Evolutionary conservation across 2,113 vertebrate genomes (phyloP), one percentile per base, ranked within the genome.

Genomic region (Engraulis encrasicolus): DNA sequence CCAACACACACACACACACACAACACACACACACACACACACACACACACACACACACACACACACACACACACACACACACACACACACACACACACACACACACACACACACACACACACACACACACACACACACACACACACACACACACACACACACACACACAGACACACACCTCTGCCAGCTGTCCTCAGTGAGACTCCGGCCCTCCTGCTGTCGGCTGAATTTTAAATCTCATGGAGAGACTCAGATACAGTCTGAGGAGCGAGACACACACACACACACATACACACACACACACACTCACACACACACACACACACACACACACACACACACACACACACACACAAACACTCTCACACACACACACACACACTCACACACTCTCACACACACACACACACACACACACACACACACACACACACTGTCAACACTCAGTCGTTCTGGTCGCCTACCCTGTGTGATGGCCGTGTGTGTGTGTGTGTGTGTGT

Each of bases 211-310:
- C 23, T 74, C 66, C 66, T 74, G 66, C 27, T 74, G 66, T 74
- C 23, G 27, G 66, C 27, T 74, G 66, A 17, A 74, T 74, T 74
- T 74, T 34, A 74, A 74, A 74, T 34, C 66, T 34, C 27, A 34
- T 74, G 31, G 66, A 15, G 66, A 74, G 66, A 74, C 2, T 4
- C 27, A 12, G 23, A 11, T 74, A 6, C 23, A 15, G 77, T 80
- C 79, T 79, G 80, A 50, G 15, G 48, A 85, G 80, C 66, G 82
- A 36, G 84, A 78, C 78, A 38, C 17, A 45, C 23, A 34, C 49
- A n/a, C n/a, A 45, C 48, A 71, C 37, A 79, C 78, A 81, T 83
- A 81, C 71, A 74, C 77, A 81, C 85, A 83, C 52, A 54, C 52
- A 54, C 52, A 45, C 40, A 45, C n/a, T n/a, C n/a, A 45, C 40